Percentiles rank a stretch among this genome's conserved stretches.
Conservation (phyloP, 1,140 invertebrate genomes). For the Acyrthosiphon pisum region DNA sequence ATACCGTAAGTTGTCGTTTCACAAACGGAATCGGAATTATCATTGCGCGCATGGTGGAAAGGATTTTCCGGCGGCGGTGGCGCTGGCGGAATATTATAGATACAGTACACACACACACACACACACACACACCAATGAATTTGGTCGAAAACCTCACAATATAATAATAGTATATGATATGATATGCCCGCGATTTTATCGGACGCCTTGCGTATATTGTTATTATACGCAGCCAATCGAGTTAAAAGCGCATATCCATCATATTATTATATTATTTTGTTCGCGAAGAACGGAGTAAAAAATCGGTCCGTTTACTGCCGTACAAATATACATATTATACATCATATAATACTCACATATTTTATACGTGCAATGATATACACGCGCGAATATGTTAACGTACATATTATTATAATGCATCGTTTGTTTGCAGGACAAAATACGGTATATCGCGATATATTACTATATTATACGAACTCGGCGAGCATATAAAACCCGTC, state of each 20-base stretch:
- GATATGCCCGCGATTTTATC: not conserved
- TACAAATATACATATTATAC: not conserved
- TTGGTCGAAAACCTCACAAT: not conserved
- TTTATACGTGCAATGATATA: not conserved
- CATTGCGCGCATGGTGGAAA: not conserved
- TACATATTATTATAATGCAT: not conserved
- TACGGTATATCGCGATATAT: not conserved
- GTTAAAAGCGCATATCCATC: constrained; percentile 18
- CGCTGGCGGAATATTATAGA: not conserved
- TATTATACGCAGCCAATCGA: not conserved
- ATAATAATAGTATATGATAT: not conserved
- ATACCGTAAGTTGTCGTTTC: not conserved
- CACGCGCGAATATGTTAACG: not conserved
- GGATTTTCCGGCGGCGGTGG: not conserved
- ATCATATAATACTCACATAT: not conserved
- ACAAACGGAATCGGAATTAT: not conserved
- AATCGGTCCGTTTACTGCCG: not conserved
- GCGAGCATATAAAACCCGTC: not conserved
- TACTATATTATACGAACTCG: not conserved
- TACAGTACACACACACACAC: not conserved
- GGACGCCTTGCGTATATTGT: not conserved
- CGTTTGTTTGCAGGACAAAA: not conserved
- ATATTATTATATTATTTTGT: not conserved
- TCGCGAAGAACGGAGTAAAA: not conserved
- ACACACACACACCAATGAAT: not conserved